Evolutionary conservation across 1,140 invertebrate genomes (phyloP).

Genomic region (Sycophila sp.): DNA sequence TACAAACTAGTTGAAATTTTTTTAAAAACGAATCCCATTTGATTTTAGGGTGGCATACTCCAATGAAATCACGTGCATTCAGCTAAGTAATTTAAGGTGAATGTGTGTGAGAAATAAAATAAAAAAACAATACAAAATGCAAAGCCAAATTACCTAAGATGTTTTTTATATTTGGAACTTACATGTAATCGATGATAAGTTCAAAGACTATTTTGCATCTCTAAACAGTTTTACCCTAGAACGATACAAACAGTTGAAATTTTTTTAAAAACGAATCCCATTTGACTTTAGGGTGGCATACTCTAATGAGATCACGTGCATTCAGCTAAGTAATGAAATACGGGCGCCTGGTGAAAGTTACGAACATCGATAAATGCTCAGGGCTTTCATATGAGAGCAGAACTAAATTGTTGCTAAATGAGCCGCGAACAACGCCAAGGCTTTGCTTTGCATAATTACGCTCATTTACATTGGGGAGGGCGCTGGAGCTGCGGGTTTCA

Average conservation of each 20-base stretch:
- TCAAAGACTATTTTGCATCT: background rate
- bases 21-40: background rate
- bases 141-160: too few species aligned
- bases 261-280: background rate
- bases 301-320: background rate
- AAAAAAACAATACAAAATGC: too few species aligned
- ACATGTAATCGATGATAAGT: too few species aligned
- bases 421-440: background rate
- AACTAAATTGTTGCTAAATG: constrained; percentile 3
- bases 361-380: background rate
- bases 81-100: too few species aligned
- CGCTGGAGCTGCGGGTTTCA: background rate
- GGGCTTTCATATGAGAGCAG: background rate
- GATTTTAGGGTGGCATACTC: background rate
- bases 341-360: too few species aligned
- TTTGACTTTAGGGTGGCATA: background rate
- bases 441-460: constrained; percentile 26
- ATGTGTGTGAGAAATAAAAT: too few species aligned
- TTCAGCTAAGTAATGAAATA: background rate
- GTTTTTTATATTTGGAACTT: too few species aligned
- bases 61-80: background rate
- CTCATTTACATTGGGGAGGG: constrained; percentile 13
- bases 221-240: too few species aligned
- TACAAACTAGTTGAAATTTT: background rate
- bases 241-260: background rate